Conservation (phyloP, 2,888 invertebrate genomes). For the Chrysopilus asiliformis region DNA sequence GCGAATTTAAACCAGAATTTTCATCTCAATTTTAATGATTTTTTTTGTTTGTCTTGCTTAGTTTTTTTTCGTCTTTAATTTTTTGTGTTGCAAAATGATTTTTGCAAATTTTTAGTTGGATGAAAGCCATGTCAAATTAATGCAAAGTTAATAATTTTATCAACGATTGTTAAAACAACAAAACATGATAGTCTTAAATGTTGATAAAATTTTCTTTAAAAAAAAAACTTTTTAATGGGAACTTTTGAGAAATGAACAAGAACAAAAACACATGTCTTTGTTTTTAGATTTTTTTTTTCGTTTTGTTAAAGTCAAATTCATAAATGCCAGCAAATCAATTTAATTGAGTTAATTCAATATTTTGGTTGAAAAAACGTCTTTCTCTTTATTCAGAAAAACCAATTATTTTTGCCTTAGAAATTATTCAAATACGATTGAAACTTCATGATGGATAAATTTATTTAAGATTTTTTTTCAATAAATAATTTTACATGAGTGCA, state of each 20-base stretch:
- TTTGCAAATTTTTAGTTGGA: background rate
- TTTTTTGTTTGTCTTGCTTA: constrained; percentile 5
- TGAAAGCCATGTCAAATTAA: background rate
- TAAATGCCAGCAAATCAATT: too few relatives aligned
- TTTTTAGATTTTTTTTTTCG: too few relatives aligned
- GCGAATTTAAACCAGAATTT: constrained; percentile 21
- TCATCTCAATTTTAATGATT: constrained; percentile 1
- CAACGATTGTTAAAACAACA: too few relatives aligned
- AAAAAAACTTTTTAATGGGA: too few relatives aligned
- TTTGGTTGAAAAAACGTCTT: too few relatives aligned
- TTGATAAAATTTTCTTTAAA: too few relatives aligned
- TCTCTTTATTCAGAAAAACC: background rate
- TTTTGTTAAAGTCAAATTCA: too few relatives aligned
- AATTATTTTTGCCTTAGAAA: constrained; percentile 2
- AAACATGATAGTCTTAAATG: too few relatives aligned
- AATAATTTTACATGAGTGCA: background rate
- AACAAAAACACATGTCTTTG: too few relatives aligned
- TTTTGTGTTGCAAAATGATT: constrained; percentile 8
- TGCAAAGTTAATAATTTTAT: too few relatives aligned
- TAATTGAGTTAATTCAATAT: constrained; percentile 13
- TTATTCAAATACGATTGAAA: constrained; percentile 17
- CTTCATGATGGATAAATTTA: constrained; percentile 6
- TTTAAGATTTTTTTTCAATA: too few relatives aligned
- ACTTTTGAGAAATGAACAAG: too few relatives aligned
- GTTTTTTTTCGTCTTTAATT: constrained; percentile 9